Conservation (phyloP, 1,140 invertebrate genomes). For the Meteorus sp. region DNA sequence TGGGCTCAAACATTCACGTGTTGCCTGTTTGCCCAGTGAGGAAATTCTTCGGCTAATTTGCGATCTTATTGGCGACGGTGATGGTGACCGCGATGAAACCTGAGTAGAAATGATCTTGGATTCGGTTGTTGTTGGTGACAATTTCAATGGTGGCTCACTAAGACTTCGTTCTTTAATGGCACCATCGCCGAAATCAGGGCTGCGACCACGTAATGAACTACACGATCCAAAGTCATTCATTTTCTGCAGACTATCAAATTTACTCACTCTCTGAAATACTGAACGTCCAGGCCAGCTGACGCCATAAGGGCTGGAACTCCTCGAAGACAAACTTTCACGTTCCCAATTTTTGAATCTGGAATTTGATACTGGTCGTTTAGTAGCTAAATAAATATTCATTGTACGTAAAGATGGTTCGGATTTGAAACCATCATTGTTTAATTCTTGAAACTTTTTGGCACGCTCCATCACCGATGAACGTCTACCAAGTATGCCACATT, state of each 20-base stretch:
- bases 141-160: conserved; percentile 56
- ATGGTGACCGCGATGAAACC: conserved; percentile 56
- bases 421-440: conserved; percentile 48
- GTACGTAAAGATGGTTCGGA: conserved; percentile 63
- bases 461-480: conserved; percentile 65
- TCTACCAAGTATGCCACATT: conserved; percentile 46
- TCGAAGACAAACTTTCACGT: conserved; percentile 55
- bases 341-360: conserved; percentile 74
- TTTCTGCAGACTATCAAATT: conserved; percentile 47
- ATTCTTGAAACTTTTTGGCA: conserved; percentile 65
- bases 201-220: conserved; percentile 36
- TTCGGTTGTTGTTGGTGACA: conserved; percentile 32
- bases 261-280: conserved; percentile 48
- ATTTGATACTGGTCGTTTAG: conserved; percentile 71
- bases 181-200: conserved; percentile 41
- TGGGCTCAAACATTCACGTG: conserved; percentile 35
- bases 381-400: conserved; percentile 65
- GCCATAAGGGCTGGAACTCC: conserved; percentile 53
- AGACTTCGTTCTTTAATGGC: conserved; percentile 51
- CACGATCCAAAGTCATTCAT: conserved; percentile 48
- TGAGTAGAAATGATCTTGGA: background rate
- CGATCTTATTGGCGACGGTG: conserved; percentile 64
- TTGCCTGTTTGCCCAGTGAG: conserved; percentile 56
- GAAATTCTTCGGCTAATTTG: conserved; percentile 69
- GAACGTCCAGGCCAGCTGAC: conserved; percentile 43